A percentile compares a stretch with the other conserved stretches of the same genome.
Conservation (phyloP, 2,888 invertebrate species). For the Chrysomela aeneicollis region DNA sequence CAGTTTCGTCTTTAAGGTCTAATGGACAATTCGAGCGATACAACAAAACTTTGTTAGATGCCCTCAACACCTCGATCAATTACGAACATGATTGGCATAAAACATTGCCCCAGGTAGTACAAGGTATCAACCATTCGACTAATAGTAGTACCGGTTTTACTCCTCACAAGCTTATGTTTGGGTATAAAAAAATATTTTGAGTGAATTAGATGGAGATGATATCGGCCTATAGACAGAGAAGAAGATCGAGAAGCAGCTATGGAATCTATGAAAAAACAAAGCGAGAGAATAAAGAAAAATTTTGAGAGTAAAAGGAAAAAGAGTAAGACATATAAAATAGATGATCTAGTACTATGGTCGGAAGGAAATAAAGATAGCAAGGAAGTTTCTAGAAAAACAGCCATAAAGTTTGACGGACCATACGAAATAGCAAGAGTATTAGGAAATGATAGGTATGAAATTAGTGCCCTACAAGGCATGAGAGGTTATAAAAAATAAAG, state of each 20-base stretch:
- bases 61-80: slow-evolving; percentile 14
- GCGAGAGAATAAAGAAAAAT: neutral
- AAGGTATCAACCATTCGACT: slow-evolving; percentile 20
- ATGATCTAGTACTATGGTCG: neutral
- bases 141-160: slow-evolving; percentile 21
- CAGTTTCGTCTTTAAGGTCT: slow-evolving; percentile 19
- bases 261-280: neutral
- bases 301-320: neutral
- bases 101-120: slow-evolving; percentile 13
- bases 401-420: neutral
- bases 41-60: slow-evolving; percentile 17
- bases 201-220: neutral
- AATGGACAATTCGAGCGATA: slow-evolving; percentile 26
- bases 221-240: neutral
- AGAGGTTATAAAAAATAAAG: neutral
- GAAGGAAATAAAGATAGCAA: neutral
- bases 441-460: neutral
- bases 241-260: neutral
- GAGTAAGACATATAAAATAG: neutral
- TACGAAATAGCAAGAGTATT: neutral
- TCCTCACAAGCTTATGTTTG: slow-evolving; percentile 25
- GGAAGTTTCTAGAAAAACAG: neutral
- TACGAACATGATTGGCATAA: slow-evolving; percentile 23
- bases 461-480: neutral
- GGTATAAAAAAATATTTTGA: slow-evolving; percentile 1